Conservation (phyloP, 2,888 invertebrate genomes). For the Deroplatys truncata region DNA sequence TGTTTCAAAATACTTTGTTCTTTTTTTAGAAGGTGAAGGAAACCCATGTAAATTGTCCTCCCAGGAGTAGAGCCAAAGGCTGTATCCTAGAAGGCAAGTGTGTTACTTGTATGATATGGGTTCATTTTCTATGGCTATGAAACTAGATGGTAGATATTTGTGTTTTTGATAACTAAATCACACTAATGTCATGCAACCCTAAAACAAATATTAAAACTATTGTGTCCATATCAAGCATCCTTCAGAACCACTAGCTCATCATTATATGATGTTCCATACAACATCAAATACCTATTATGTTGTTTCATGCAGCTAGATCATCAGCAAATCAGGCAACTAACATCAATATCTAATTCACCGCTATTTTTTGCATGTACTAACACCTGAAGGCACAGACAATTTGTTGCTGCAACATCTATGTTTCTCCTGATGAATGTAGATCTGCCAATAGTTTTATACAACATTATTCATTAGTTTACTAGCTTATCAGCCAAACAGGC, state of each 20-base stretch:
- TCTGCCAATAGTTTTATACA: neutral
- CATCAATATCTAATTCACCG: neutral
- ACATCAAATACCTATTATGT: neutral
- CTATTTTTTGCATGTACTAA: neutral
- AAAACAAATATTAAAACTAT: too few species aligned
- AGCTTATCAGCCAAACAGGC: neutral
- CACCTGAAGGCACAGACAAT: neutral
- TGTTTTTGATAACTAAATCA: too few species aligned
- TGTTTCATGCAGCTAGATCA: neutral
- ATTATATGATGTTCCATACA: neutral
- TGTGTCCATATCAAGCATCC: neutral
- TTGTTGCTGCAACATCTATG: neutral
- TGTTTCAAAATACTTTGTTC: too few species aligned
- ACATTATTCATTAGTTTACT: neutral
- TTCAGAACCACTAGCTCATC: neutral
- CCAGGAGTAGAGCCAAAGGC: too few species aligned
- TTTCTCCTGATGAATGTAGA: neutral
- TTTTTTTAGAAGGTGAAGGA: too few species aligned
- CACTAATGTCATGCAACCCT: too few species aligned
- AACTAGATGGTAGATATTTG: too few species aligned
- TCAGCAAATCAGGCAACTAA: neutral
- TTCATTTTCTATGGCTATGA: too few species aligned
- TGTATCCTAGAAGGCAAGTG: too few species aligned
- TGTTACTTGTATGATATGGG: too few species aligned
- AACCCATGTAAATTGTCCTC: too few species aligned